A percentile compares a stretch with the other conserved stretches of the same genome.
These are phyloP conservation scores for Oryzaephilus surinamensis DNA, from an alignment of 1,140 invertebrate species.

Conservation along the genomic window DNA sequence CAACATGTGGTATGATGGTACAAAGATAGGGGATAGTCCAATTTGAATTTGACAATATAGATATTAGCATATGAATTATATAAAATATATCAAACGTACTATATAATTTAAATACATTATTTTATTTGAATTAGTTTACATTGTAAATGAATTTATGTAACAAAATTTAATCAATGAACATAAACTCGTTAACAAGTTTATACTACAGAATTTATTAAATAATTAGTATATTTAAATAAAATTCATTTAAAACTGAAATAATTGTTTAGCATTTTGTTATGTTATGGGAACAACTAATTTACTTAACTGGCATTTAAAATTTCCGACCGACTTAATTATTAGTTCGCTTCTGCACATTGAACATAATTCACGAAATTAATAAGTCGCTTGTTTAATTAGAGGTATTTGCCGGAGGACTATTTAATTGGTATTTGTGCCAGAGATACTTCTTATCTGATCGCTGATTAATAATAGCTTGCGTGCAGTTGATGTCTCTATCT, in stretches of 20 bases:
- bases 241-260: conserved; percentile 7
- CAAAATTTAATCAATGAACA: too few species aligned
- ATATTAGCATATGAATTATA: too few species aligned
- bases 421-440: conserved; percentile 16
- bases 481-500: conserved; percentile 17
- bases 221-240: too few species aligned
- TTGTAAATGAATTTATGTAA: too few species aligned
- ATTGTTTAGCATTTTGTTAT: conserved; percentile 7
- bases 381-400: conserved; percentile 16
- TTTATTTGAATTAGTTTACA: too few species aligned
- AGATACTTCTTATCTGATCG: conserved; percentile 16
- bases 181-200: too few species aligned
- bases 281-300: conserved; percentile 13
- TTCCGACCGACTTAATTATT: conserved; percentile 11
- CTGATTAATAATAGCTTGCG: conserved; percentile 13
- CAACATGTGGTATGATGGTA: too few species aligned
- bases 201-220: too few species aligned
- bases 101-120: too few species aligned
- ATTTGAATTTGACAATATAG: too few species aligned
- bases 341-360: conserved; percentile 9
- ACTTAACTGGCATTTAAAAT: conserved; percentile 11
- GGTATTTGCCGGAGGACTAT: conserved; percentile 12
- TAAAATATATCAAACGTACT: too few species aligned
- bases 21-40: too few species aligned
- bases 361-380: conserved; percentile 17